Evolutionary conservation across 2,797 vertebrate species (phyloP).

Genomic region (Todus mexicanus): DNA sequence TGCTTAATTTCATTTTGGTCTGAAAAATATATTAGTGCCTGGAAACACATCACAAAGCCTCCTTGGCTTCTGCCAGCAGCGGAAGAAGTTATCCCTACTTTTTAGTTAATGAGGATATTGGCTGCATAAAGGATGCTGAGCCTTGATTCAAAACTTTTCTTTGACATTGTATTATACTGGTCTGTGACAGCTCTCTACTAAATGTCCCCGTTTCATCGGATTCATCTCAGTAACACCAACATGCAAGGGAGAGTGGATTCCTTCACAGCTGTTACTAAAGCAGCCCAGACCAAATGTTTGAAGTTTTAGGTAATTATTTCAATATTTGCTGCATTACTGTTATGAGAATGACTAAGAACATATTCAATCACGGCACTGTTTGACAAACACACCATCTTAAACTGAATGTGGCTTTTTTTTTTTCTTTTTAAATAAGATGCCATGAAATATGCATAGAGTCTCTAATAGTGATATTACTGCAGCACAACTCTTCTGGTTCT

Average conservation of each 20-base stretch:
- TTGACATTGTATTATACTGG: neutral
- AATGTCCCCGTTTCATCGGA: neutral
- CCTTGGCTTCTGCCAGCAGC: neutral
- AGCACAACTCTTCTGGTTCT: neutral
- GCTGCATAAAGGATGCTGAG: neutral
- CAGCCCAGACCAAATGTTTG: neutral
- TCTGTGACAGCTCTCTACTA: neutral
- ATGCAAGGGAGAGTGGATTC: neutral
- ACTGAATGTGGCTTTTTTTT: neutral
- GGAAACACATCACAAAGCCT: neutral
- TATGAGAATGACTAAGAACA: neutral
- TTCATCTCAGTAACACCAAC: neutral
- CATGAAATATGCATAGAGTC: neutral
- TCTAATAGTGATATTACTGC: neutral
- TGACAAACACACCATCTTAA: constrained; percentile 12
- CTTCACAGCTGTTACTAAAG: neutral
- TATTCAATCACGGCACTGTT: neutral
- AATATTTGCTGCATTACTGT: constrained; percentile 14
- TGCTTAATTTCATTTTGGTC: neutral
- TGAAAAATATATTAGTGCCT: neutral
- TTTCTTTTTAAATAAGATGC: neutral
- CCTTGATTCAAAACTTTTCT: neutral
- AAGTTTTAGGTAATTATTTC: constrained; percentile 14
- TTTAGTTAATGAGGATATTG: neutral
- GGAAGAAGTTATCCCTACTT: neutral